Percentiles rank a stretch among this genome's conserved stretches.
Evolutionary conservation across 2,888 invertebrate species (phyloP).

Genomic region (Xestia sexstrigata): DNA sequence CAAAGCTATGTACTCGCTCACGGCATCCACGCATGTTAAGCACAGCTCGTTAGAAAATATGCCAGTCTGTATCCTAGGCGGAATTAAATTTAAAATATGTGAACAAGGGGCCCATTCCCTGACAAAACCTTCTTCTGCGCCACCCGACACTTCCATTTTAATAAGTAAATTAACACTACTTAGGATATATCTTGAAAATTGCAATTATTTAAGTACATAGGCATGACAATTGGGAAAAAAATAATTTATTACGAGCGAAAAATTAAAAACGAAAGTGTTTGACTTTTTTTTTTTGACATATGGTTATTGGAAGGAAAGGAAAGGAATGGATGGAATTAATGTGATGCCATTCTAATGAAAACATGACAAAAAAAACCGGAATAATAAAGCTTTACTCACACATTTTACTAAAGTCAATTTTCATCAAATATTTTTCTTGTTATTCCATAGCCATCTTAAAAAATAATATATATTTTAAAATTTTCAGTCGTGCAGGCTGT

Average conservation of each 20-base stretch:
- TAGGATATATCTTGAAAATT: conserved; percentile 21
- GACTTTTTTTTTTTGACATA: conserved; percentile 67
- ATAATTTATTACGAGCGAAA: conserved; percentile 51
- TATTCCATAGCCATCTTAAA: not conserved
- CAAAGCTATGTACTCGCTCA: conserved; percentile 95
- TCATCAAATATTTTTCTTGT: not conserved
- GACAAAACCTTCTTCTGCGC: conserved; percentile 89
- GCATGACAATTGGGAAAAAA: conserved; percentile 57
- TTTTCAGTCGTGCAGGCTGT: not conserved
- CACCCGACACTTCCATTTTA: conserved; percentile 85
- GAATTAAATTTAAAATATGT: conserved; percentile 94
- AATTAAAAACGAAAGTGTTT: conserved; percentile 62
- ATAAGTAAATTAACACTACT: conserved; percentile 29
- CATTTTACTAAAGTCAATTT: not conserved
- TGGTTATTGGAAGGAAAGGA: conserved; percentile 9
- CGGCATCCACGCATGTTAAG: conserved; percentile 96
- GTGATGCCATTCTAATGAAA: conserved; percentile 28
- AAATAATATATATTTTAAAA: no score
- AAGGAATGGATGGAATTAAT: not conserved
- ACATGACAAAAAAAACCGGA: conserved; percentile 7
- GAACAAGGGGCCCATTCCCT: conserved; percentile 96
- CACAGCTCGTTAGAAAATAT: conserved; percentile 94
- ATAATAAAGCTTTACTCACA: not conserved
- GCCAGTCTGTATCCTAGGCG: conserved; percentile 93
- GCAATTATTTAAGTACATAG: conserved; percentile 46